phyloP scores from a whole-genome alignment of 64 coral and sea anemone genomes.

The Montipora efflorescens region DNA sequence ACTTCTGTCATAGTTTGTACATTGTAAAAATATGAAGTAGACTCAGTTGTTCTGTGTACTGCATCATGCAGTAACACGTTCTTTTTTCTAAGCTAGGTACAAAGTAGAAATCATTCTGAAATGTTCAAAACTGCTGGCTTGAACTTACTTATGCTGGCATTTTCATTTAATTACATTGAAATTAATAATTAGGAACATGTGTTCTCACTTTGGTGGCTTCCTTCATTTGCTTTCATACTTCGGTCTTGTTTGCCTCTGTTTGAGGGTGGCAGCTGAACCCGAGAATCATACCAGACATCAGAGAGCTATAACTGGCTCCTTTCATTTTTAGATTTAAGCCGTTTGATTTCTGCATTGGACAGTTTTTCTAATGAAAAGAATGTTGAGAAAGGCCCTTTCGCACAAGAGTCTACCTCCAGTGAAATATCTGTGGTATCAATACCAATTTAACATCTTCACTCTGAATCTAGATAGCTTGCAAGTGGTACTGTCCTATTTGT shows the following conservation, averaged over 20 bases:
- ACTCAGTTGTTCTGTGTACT: background rate
- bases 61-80: background rate
- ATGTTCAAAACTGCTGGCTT: background rate
- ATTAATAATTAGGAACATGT: background rate
- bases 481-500: no score
- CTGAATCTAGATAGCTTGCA: no score
- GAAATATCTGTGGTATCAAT: no score
- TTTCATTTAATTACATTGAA: background rate
- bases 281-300: slow-evolving; percentile 40
- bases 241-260: background rate
- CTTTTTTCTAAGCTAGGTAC: background rate
- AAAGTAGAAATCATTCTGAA: background rate
- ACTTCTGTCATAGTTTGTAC: background rate
- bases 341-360: slow-evolving; percentile 26
- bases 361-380: slow-evolving; percentile 32
- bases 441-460: no score
- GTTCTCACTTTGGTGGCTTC: background rate
- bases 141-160: background rate
- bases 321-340: slow-evolving; percentile 19
- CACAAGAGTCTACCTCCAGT: background rate
- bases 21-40: background rate
- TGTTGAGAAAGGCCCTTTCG: background rate
- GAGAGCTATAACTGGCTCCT: slow-evolving; percentile 6
- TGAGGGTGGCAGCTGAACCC: slow-evolving; percentile 32
- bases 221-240: no score